These are phyloP conservation scores for Catalaphyllia jardinei DNA, from an alignment of 64 coral and sea anemone species.

Conservation along the genomic window DNA sequence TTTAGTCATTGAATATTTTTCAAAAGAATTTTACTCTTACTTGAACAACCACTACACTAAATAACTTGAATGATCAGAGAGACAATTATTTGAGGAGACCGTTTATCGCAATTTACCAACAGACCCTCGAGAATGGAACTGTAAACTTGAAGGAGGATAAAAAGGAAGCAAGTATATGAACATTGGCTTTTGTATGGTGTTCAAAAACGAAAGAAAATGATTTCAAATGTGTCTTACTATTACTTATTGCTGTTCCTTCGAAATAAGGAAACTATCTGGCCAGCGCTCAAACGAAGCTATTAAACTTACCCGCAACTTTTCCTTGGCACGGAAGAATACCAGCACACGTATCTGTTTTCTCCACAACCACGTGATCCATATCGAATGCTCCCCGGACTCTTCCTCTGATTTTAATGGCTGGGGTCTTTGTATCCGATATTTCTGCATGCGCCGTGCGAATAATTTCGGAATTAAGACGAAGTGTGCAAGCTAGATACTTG, in stretches of 20 bases:
- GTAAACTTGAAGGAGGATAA: too few species aligned
- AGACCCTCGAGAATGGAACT: too few species aligned
- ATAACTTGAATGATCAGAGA: too few species aligned
- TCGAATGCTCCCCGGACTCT: slow-evolving; percentile 58
- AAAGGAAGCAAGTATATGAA: too few species aligned
- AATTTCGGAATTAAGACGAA: slow-evolving; percentile 52
- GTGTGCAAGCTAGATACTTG: slow-evolving; percentile 28
- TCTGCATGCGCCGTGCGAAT: slow-evolving; percentile 23
- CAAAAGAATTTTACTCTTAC: not conserved
- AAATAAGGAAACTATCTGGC: too few species aligned
- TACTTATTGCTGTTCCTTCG: too few species aligned
- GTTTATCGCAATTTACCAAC: too few species aligned
- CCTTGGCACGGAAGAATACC: not conserved
- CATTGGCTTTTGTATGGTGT: too few species aligned
- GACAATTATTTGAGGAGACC: too few species aligned
- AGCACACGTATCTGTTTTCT: not conserved
- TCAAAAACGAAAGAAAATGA: too few species aligned
- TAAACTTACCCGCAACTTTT: slow-evolving; percentile 15
- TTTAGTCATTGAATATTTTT: not conserved
- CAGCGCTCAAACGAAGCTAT: not conserved
- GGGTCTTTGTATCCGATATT: slow-evolving; percentile 59
- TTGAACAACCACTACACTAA: too few species aligned
- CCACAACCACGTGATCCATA: slow-evolving; percentile 65
- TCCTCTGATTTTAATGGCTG: slow-evolving; percentile 75
- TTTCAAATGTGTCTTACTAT: too few species aligned